Evolutionary conservation across 2,113 vertebrate species (phyloP).

Genomic region (Brachyhypopomus gauderio): DNA sequence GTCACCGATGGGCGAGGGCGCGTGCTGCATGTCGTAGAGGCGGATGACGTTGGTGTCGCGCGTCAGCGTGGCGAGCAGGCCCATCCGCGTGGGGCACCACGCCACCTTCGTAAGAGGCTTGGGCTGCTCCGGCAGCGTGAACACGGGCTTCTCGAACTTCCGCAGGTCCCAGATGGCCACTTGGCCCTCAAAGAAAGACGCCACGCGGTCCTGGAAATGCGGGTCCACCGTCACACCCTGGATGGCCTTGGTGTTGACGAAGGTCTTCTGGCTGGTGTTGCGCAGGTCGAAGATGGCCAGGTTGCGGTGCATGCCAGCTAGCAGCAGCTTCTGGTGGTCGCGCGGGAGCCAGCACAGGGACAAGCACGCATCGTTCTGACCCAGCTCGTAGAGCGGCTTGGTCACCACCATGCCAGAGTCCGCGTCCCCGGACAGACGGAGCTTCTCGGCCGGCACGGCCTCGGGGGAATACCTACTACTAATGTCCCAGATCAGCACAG

Average conservation of each 20-base stretch:
- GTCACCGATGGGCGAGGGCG: conserved; percentile 93
- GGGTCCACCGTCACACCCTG: conserved; percentile 97
- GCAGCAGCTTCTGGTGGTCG: conserved; percentile 92
- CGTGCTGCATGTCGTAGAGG: conserved; percentile 98
- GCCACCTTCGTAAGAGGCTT: conserved; percentile 96
- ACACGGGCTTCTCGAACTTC: conserved; percentile 96
- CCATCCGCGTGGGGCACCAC: conserved; percentile 95
- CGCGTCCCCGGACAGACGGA: conserved; percentile 83
- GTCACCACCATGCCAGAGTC: conserved; percentile 89
- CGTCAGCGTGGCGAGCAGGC: conserved; percentile 91
- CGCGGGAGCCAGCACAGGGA: conserved; percentile 98
- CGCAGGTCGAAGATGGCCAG: conserved; percentile 95
- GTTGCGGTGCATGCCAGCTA: conserved; percentile 98
- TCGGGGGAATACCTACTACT: conserved; percentile 92
- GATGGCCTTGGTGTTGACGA: conserved; percentile 98
- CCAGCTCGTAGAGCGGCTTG: conserved; percentile 92
- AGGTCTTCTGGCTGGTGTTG: conserved; percentile 97
- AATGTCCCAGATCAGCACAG: conserved; percentile 96
- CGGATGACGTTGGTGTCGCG: conserved; percentile 95
- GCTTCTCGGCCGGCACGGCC: conserved; percentile 83
- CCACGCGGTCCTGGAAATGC: conserved; percentile 91
- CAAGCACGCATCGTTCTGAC: conserved; percentile 95
- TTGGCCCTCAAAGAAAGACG: conserved; percentile 97
- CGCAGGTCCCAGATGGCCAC: conserved; percentile 98
- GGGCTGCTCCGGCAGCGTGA: conserved; percentile 93